These are phyloP conservation scores for Pristionchus arcanus DNA, from an alignment of 2,888 invertebrate genomes.

Conservation along the genomic window DNA sequence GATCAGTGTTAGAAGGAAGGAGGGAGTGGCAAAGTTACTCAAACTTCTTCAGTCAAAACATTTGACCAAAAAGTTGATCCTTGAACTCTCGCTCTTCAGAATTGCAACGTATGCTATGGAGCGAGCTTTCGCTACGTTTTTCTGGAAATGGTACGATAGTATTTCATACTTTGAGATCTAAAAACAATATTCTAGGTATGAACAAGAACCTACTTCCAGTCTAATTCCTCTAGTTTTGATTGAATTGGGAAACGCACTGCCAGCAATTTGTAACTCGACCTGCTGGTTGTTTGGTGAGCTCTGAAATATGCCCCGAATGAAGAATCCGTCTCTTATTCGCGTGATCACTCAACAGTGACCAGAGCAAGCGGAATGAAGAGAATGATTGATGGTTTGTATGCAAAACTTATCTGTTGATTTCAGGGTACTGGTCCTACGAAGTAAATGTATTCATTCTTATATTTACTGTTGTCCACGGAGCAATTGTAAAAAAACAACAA, in stretches of 20 bases:
- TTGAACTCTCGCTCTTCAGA: not conserved
- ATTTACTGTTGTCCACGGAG: not conserved
- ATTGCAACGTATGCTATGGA: not conserved
- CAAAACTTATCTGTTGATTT: not conserved
- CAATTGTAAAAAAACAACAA: not conserved
- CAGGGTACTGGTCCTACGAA: not conserved
- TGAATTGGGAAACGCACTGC: not conserved
- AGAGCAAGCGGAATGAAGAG: too few relatives aligned
- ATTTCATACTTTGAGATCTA: not conserved
- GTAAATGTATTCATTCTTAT: not conserved
- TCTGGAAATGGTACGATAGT: slow-evolving; percentile 2
- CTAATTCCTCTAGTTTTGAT: not conserved
- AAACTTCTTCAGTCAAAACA: too few relatives aligned
- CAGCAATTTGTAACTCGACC: not conserved
- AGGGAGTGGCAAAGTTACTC: too few relatives aligned
- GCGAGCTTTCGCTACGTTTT: not conserved
- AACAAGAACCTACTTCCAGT: not conserved
- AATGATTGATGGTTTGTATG: not conserved
- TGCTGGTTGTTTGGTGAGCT: not conserved
- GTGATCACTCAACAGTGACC: too few relatives aligned
- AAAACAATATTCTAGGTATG: not conserved
- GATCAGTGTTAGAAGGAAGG: too few relatives aligned
- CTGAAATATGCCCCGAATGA: too few relatives aligned
- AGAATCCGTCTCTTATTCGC: too few relatives aligned
- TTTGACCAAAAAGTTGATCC: too few relatives aligned